Base-by-base conservation (phyloP, 1,140 invertebrate species). In the Zaprionus camerounensis region DNA sequence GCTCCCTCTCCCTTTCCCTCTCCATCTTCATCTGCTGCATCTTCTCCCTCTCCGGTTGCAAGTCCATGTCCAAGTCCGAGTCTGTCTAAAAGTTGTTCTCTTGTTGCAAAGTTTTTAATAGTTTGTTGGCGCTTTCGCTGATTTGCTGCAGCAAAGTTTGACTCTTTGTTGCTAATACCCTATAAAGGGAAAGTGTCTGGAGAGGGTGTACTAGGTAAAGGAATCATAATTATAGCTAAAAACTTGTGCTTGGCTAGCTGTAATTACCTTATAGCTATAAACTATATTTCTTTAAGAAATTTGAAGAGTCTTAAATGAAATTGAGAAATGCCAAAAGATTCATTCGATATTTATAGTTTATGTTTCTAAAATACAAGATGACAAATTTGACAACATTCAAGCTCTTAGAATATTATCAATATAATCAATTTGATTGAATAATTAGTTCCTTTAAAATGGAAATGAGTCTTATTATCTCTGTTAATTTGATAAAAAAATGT, bases 61-160 rank as follows among this genome's bases (percentile, higher is more conserved):
- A 64, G 26, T 46, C 64, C 64, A 78, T 78, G 66, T 83, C 76
- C 82, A 83, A 69, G 56, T 75, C 56, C 38, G 34, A 64, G 44
- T 61, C 62, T 62, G 61, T 67, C 71, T 84, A 75, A 72, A 87
- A 87, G n/a, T 87, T 88, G 83, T 88, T 90, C 81, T 81, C 78
- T 90, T 87, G 78, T 83, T 87, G 85, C 77, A 87, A 87, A 87
- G 81, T 87, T 87, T 87, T 87, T 87, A 87, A 87, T 87, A 87
- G 84, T 87, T 87, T 87, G 84, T 87, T 87, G 84, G 84, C 84
- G 84, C 84, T 87, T 87, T 87, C 84, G 84, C 84, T 87, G 84
- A 90, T 87, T 87, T 87, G 81, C 85, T 76, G 81, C 76, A 76
- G 71, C 67, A 78, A 87, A 90, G 65, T 87, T 87, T 81, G 71